Conservation (phyloP, 2,888 invertebrate species). For the Junonia oenone region DNA sequence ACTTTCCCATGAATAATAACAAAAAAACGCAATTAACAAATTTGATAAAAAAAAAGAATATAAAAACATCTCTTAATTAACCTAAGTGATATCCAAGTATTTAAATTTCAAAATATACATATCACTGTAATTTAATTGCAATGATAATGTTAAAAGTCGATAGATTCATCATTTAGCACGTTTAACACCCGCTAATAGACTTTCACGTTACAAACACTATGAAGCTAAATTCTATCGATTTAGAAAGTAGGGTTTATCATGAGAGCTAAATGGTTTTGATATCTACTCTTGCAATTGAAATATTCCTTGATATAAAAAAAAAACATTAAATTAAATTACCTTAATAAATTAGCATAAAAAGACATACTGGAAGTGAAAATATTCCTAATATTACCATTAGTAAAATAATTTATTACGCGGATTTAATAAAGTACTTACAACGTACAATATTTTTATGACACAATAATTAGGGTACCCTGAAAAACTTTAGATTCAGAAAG, state of each 20-base stretch:
- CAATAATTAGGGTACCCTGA: no score
- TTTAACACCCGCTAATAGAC: constrained; percentile 20
- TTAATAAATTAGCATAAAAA: no score
- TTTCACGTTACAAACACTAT: constrained; percentile 28
- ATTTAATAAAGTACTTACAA: no score
- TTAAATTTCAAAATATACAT: not conserved
- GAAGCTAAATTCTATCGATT: constrained; percentile 24
- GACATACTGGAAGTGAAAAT: no score
- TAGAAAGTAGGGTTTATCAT: constrained; percentile 28
- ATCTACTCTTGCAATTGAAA: no score
- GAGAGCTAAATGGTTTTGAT: not conserved
- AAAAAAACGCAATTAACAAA: not conserved
- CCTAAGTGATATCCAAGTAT: not conserved
- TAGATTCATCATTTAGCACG: constrained; percentile 16
- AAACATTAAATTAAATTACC: no score
- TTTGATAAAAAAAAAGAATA: not conserved
- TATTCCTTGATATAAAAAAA: no score
- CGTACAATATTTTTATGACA: no score
- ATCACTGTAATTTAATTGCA: not conserved
- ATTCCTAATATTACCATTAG: no score
- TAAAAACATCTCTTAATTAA: not conserved
- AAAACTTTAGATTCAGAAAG: no score
- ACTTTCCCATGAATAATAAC: not conserved
- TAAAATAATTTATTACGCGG: no score
- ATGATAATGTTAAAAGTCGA: not conserved